Percentiles rank a stretch among this genome's conserved stretches.
Evolutionary conservation across 2,797 vertebrate species (phyloP).

Genomic region (Fratercula arctica): DNA sequence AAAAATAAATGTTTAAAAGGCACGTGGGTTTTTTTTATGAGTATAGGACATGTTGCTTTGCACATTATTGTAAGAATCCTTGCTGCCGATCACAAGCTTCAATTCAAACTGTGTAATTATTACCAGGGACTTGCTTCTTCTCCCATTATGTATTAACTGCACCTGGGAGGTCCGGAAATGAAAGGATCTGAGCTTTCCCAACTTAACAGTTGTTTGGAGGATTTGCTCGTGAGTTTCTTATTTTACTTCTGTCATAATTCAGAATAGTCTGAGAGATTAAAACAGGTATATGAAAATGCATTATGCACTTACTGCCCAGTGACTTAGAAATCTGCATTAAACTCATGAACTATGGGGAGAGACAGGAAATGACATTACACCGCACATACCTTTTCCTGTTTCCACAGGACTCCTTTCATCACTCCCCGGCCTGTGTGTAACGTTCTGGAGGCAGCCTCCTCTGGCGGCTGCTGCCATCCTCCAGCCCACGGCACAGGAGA

Average conservation of each 20-base stretch:
- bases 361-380: not conserved
- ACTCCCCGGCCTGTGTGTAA: not conserved
- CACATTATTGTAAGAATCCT: not conserved
- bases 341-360: not conserved
- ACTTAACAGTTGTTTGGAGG: not conserved
- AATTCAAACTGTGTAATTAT: not conserved
- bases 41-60: not conserved
- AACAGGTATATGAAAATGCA: not conserved
- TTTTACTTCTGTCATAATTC: not conserved
- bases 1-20: constrained; percentile 33
- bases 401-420: not conserved
- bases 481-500: not conserved
- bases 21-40: not conserved
- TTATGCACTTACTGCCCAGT: not conserved
- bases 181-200: not conserved
- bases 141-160: not conserved
- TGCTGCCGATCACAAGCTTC: not conserved
- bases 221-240: not conserved
- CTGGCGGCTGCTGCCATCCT: not conserved
- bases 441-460: not conserved
- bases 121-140: not conserved
- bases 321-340: not conserved
- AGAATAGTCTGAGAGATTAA: not conserved
- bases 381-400: not conserved
- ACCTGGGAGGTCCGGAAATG: not conserved